phyloP scores from a whole-genome alignment of 1,140 invertebrate genomes.

The Ostrea edulis region DNA sequence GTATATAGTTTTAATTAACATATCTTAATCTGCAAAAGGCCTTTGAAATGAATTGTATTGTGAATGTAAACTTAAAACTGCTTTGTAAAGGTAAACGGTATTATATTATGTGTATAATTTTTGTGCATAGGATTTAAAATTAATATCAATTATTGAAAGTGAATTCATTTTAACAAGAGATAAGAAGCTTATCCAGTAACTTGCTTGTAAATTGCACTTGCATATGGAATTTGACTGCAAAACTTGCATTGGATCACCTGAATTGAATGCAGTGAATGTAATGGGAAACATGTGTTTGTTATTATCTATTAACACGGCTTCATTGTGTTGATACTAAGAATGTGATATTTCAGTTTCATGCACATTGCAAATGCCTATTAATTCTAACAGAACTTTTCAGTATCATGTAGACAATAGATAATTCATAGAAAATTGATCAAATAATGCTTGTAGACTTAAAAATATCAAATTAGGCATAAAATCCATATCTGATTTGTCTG shows the following conservation, averaged over 20 bases:
- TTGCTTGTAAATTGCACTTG: not conserved
- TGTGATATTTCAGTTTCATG: not conserved
- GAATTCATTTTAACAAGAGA: not conserved
- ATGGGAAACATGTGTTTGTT: not conserved
- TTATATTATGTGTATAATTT: too few species aligned
- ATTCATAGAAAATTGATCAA: not conserved
- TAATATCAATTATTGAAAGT: not conserved
- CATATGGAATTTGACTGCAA: not conserved
- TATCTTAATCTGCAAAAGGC: too few species aligned
- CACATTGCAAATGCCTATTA: not conserved
- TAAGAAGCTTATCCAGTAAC: not conserved
- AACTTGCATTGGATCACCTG: not conserved
- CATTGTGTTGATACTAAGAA: not conserved
- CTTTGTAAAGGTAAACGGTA: too few species aligned
- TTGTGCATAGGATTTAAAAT: not conserved
- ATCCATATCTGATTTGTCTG: not conserved
- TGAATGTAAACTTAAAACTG: too few species aligned
- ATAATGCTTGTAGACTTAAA: not conserved
- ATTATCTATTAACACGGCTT: not conserved
- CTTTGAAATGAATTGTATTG: too few species aligned
- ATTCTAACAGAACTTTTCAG: not conserved
- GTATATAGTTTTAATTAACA: too few species aligned
- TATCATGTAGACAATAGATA: not conserved
- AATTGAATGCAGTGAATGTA: constrained; percentile 10
- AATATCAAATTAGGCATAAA: not conserved